Conservation (phyloP, 2,797 vertebrate species). For the Mus caroli region DNA sequence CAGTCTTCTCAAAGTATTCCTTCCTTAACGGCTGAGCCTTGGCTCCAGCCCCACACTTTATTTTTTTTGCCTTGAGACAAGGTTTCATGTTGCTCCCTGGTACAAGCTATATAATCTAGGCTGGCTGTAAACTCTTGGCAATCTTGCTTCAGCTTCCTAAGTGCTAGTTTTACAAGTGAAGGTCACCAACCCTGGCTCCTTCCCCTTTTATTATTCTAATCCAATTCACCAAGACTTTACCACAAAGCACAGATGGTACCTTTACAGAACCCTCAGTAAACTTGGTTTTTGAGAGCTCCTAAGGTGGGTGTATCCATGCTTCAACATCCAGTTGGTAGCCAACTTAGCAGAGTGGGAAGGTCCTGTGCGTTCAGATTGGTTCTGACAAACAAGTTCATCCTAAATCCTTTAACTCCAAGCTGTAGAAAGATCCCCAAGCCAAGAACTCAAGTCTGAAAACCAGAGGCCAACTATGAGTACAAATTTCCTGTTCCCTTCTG, state of each 20-base stretch:
- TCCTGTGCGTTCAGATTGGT: background rate
- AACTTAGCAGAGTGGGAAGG: background rate
- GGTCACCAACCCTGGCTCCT: background rate
- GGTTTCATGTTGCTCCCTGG: background rate
- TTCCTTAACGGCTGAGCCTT: background rate
- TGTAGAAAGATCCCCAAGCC: background rate
- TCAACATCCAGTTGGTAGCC: background rate
- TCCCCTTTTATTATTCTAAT: background rate
- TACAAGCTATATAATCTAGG: background rate
- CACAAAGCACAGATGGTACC: background rate
- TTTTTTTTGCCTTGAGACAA: background rate
- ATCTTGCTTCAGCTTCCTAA: background rate
- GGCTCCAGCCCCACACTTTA: background rate
- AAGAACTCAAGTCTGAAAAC: slow-evolving; percentile 11
- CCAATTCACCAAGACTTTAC: background rate
- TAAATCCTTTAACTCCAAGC: background rate
- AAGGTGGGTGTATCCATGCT: background rate
- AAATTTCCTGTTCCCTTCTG: background rate
- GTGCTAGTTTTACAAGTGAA: background rate
- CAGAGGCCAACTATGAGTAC: background rate
- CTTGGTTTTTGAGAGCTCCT: background rate
- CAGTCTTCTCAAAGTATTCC: background rate
- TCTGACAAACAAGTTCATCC: background rate
- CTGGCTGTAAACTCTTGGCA: background rate
- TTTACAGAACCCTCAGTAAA: background rate